Percentiles rank a stretch among this genome's conserved stretches.
Evolutionary conservation across 2,797 vertebrate genomes (phyloP).

Genomic region (Gephyroberyx darwinii): DNA sequence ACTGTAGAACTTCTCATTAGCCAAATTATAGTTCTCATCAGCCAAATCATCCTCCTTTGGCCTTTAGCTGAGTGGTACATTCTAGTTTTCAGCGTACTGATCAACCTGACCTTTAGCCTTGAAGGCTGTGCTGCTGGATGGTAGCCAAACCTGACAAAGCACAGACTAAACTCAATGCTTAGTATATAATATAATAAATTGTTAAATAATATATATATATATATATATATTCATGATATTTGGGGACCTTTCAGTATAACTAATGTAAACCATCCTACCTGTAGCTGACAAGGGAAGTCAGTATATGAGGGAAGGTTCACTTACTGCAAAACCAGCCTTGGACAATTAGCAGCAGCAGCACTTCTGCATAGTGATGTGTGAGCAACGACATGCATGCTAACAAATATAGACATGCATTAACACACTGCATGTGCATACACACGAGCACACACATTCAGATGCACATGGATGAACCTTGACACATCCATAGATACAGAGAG

Average conservation of each 20-base stretch:
- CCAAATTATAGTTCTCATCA: constrained; percentile 25
- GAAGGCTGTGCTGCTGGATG: background rate
- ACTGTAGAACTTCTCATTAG: constrained; percentile 23
- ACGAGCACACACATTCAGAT: constrained; percentile 7
- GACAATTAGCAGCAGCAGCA: background rate
- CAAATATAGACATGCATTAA: constrained; percentile 9
- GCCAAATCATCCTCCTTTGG: constrained; percentile 18
- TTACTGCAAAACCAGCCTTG: constrained; percentile 6
- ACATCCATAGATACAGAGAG: background rate
- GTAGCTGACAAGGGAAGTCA: constrained; percentile 6
- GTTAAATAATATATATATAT: background rate
- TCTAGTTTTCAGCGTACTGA: constrained; percentile 21
- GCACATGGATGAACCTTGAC: background rate
- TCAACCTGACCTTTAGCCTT: constrained; percentile 38
- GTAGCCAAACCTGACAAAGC: background rate
- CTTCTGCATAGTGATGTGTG: constrained; percentile 7
- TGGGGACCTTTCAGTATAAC: constrained; percentile 14
- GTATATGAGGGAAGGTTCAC: constrained; percentile 1
- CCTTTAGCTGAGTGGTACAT: constrained; percentile 23
- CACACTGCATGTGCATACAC: background rate
- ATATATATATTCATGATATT: background rate
- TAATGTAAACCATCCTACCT: constrained; percentile 12
- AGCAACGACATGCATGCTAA: background rate
- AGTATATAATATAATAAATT: background rate
- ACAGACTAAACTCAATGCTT: background rate